Base-by-base conservation (phyloP, 30 jellyfish, hydroid and myxozoan species). In the Aurelia sp. region DNA sequence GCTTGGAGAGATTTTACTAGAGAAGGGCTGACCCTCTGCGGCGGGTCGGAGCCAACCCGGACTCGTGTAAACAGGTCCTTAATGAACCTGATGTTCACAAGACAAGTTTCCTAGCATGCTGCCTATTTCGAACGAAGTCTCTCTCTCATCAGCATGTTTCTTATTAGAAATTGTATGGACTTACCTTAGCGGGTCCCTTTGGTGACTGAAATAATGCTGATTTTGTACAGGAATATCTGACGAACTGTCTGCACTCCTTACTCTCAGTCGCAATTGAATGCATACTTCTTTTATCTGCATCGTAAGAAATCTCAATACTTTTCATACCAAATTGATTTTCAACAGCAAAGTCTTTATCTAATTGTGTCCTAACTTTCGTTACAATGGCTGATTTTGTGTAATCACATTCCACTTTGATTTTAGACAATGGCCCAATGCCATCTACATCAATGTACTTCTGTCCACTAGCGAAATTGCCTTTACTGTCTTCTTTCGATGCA, bases 341-440 rank as follows among this genome's bases (percentile, higher is more conserved):
- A 10, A 84, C 86, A 2, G 81, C 75, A 13, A 84, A 59, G 11
- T 72, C 86, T 9, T 66, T 40, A 13, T 77, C 50, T 3, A 84
- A 73, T 27, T 71, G 73, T 44, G 92, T 18, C 10, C 52, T 4
- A 19, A 84, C 82, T 21, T 51, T 76, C 6, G 92, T 84, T 3
- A 11, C 62, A 35, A 66, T 66, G 20, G 80, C 57, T 0, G 68
- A 35, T 12, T 27, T 16, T 6, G 30, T 74, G 21, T 33, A 69
- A 16, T 57, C 50, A 48, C 96, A 88, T 11, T 48, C 75, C 8
- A 80, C 96, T 72, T 80, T 72, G 21, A 74, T 44, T 72, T 63
- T 71, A 8, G 91, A 79, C 52, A 88, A 74, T 22, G 92, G 96
- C 16, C 96, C 96, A 13, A 65, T 73, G 23, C 96, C 96, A 73